A percentile compares a stretch with the other conserved stretches of the same genome.
These are phyloP conservation scores for Hybos culiciformis DNA, from an alignment of 2,888 invertebrate species.

Conservation along the genomic window DNA sequence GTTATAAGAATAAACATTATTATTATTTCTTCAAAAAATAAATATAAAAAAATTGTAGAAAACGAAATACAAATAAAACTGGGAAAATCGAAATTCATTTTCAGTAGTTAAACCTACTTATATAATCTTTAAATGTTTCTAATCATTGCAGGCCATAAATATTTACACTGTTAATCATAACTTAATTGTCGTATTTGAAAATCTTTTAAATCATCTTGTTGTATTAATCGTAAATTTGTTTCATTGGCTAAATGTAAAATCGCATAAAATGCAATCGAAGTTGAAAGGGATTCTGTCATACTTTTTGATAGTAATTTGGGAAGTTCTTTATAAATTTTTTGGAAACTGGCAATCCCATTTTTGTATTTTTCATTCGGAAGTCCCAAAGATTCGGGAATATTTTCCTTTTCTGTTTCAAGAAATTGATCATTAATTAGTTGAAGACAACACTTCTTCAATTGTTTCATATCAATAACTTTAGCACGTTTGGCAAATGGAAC, in stretches of 20 bases:
- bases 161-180: no score
- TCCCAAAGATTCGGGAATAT: conserved; percentile 19
- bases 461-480: conserved; percentile 77
- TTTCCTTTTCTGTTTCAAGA: conserved; percentile 14
- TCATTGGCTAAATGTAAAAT: conserved; percentile 77
- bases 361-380: conserved; percentile 23
- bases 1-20: no score
- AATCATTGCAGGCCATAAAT: no score
- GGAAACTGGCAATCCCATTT: conserved; percentile 41
- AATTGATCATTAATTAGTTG: conserved; percentile 39
- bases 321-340: conserved; percentile 41
- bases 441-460: conserved; percentile 65
- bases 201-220: conserved; percentile 40
- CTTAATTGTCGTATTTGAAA: conserved; percentile 36
- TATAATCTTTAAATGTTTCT: no score
- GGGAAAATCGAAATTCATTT: no score
- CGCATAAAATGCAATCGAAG: conserved; percentile 65
- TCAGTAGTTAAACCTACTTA: no score
- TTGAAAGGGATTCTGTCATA: conserved; percentile 60
- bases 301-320: conserved; percentile 43
- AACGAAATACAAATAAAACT: no score
- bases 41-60: no score
- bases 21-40: no score
- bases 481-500: conserved; percentile 71
- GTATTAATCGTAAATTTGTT: conserved; percentile 45